Evolutionary conservation across 2,797 vertebrate genomes (phyloP).

Genomic region (Tauraco hartlaubi): DNA sequence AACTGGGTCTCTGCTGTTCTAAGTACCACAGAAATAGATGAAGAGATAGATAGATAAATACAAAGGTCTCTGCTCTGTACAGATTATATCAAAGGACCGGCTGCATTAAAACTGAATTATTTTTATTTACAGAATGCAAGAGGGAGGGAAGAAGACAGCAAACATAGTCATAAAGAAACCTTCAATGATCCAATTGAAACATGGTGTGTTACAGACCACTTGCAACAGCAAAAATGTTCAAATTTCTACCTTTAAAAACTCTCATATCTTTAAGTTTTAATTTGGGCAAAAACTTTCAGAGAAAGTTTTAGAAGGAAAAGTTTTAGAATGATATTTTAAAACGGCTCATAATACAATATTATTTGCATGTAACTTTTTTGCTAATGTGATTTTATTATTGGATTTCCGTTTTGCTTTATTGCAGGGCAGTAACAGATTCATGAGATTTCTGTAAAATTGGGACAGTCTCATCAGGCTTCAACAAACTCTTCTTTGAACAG

Average conservation of each 20-base stretch:
- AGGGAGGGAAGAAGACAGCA: not conserved
- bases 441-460: not conserved
- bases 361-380: not conserved
- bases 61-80: not conserved
- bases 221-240: not conserved
- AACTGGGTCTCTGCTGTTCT: rapidly evolving
- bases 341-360: not conserved
- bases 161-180: not conserved
- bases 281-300: not conserved
- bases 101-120: not conserved
- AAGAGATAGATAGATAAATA: not conserved
- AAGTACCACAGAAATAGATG: not conserved
- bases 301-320: not conserved
- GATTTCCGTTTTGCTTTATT: not conserved
- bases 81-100: not conserved
- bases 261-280: not conserved
- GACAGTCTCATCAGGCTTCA: not conserved
- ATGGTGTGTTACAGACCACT: not conserved
- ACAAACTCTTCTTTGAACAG: not conserved
- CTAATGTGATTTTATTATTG: not conserved
- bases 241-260: not conserved
- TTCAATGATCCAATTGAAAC: not conserved
- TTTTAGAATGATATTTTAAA: not conserved
- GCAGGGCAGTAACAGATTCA: not conserved
- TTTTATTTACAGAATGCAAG: not conserved